Percentiles rank a stretch among this genome's conserved stretches.
These are phyloP conservation scores for Ameiurus melas DNA, from an alignment of 2,113 vertebrate species.

Conservation along the genomic window DNA sequence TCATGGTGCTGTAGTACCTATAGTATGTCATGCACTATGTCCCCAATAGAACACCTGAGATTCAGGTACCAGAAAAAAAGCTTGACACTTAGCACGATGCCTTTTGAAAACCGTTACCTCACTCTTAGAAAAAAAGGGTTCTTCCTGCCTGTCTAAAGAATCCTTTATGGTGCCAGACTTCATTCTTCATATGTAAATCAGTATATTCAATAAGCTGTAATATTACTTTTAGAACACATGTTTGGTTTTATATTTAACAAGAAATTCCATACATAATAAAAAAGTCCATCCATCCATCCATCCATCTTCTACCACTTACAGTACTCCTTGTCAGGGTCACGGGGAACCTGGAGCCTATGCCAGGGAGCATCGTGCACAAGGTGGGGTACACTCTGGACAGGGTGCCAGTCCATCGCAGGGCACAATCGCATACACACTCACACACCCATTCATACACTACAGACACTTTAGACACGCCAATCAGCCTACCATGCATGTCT, in stretches of 20 bases:
- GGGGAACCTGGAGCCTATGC: too few relatives aligned
- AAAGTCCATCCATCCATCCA: too few relatives aligned
- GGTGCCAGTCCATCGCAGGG: too few relatives aligned
- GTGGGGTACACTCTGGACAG: too few relatives aligned
- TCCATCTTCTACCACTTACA: too few relatives aligned
- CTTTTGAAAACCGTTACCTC: background rate
- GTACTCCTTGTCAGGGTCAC: too few relatives aligned
- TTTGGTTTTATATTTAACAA: conserved; percentile 46
- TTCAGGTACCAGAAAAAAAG: background rate
- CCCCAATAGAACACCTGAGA: background rate
- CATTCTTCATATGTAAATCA: background rate
- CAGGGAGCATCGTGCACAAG: too few relatives aligned
- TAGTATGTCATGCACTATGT: background rate
- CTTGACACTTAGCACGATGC: background rate
- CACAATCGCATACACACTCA: too few relatives aligned
- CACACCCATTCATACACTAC: too few relatives aligned
- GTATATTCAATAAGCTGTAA: background rate
- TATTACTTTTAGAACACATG: background rate
- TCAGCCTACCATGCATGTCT: too few relatives aligned
- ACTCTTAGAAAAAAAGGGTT: background rate
- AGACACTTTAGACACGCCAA: too few relatives aligned
- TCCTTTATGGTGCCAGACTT: background rate
- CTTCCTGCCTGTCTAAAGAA: background rate
- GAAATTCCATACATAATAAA: conserved; percentile 19
- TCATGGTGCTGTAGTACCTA: background rate